These are phyloP conservation scores for Synergus laeviventris DNA, from an alignment of 2,888 invertebrate species.

Conservation along the genomic window DNA sequence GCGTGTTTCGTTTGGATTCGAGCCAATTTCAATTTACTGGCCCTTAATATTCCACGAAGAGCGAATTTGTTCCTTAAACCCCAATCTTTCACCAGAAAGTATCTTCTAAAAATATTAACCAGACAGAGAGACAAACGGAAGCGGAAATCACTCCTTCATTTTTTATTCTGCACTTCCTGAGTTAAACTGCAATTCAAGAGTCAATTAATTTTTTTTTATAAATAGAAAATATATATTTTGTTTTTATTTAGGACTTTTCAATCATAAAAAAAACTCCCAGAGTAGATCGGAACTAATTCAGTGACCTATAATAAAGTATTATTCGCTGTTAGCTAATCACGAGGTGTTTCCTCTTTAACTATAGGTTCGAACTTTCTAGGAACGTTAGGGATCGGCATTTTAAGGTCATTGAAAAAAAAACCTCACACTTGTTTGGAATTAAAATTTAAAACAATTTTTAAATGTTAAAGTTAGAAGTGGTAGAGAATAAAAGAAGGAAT, in stretches of 20 bases:
- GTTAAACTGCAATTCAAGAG: background rate
- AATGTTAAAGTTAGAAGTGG: too few relatives aligned
- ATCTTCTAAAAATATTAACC: background rate
- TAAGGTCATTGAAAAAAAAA: background rate
- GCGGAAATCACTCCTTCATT: background rate
- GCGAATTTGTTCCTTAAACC: slow-evolving; percentile 41
- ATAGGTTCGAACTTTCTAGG: too few relatives aligned
- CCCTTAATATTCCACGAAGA: slow-evolving; percentile 51
- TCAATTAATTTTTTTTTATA: background rate
- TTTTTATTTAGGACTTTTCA: too few relatives aligned
- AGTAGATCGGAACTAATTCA: too few relatives aligned
- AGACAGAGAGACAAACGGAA: background rate
- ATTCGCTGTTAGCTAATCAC: too few relatives aligned
- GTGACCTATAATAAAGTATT: too few relatives aligned
- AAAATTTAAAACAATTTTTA: background rate
- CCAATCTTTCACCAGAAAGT: background rate
- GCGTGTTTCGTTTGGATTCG: slow-evolving; percentile 62
- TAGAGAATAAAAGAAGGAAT: background rate
- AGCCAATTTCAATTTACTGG: slow-evolving; percentile 63
- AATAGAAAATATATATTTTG: background rate
- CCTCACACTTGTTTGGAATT: background rate
- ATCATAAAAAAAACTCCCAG: too few relatives aligned
- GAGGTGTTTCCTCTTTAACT: too few relatives aligned
- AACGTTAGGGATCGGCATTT: too few relatives aligned
- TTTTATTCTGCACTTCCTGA: background rate